Evolutionary conservation across 2,113 vertebrate genomes (phyloP), one percentile per base, ranked within the genome.

Genomic region (Vulpes vulpes): DNA sequence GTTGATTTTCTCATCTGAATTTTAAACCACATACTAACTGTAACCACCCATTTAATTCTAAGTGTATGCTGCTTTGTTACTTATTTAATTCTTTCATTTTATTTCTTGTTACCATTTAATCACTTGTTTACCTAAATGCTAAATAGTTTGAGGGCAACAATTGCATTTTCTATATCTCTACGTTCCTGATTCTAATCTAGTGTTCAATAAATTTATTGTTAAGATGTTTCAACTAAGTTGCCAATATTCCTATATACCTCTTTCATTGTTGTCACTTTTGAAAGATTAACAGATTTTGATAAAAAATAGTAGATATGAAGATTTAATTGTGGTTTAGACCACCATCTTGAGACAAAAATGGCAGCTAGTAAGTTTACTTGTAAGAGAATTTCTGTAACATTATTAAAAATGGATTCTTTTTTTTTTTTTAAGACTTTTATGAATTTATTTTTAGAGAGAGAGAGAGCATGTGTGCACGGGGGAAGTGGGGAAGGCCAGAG

Each of bases 221-320:
- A 87, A 73, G 1, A 73, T 67, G 2, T 78, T 62, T 94, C 55
- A 73, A 57, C 20, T 35, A 85, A 89, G 30, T 91, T 95, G 7
- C 7, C 78, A 74, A 88, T 84, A 71, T 87, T 88, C 96, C 11
- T 30, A 43, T 71, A n/a, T 53, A n/a, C 27, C 30, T 62, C 19
- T 96, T 25, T 92, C 23, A 35, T 17, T 89, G 38, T 96, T 53
- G 4, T 84, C 59, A 84, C 30, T 94, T 98, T 97, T 73, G 3
- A 82, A 88, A 80, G 15, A 43, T 32, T 97, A 43, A 86, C 4
- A 82, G 25, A 79, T 91, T 95, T 62, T 91, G 22, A 83, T 74
- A 67, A 79, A 85, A 84, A 91, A 85, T 23, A 88, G 11, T 55
- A 73, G 9, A 73, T 19, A 73, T 0, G 10, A 94, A 88, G 25